These are phyloP conservation scores for Manis crassicaudata DNA, from an alignment of 2,797 vertebrate genomes.

Conservation along the genomic window DNA sequence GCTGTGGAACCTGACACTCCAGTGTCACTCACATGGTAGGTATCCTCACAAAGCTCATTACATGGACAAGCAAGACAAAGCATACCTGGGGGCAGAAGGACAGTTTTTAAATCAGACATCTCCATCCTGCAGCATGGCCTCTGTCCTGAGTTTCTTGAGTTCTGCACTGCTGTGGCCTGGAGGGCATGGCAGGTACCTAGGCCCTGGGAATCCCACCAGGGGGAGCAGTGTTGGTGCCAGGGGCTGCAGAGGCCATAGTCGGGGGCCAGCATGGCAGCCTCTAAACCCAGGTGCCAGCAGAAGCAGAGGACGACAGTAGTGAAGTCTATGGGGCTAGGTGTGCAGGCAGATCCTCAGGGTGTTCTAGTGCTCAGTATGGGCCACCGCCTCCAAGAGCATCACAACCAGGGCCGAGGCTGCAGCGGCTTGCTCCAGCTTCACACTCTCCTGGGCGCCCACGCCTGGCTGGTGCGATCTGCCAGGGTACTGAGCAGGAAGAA, in stretches of 20 bases:
- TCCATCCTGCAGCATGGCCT: neutral
- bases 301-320: constrained; percentile 63
- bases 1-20: neutral
- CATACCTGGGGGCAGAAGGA: neutral
- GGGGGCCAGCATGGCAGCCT: neutral
- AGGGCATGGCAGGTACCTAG: neutral
- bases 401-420: constrained; percentile 40
- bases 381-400: neutral
- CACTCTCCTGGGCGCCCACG: neutral
- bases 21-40: neutral
- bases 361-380: constrained; percentile 40
- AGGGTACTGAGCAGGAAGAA: constrained; percentile 58
- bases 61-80: neutral
- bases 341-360: neutral
- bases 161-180: neutral
- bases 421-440: constrained; percentile 47
- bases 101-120: neutral
- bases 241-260: constrained; percentile 25
- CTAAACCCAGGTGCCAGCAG: constrained; percentile 60
- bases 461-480: constrained; percentile 49
- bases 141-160: neutral
- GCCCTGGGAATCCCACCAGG: neutral
- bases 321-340: neutral
- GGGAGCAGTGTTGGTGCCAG: neutral
- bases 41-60: neutral